These are phyloP conservation scores for Pristionchus japonicus DNA, from an alignment of 2,888 invertebrate genomes.

Conservation along the genomic window DNA sequence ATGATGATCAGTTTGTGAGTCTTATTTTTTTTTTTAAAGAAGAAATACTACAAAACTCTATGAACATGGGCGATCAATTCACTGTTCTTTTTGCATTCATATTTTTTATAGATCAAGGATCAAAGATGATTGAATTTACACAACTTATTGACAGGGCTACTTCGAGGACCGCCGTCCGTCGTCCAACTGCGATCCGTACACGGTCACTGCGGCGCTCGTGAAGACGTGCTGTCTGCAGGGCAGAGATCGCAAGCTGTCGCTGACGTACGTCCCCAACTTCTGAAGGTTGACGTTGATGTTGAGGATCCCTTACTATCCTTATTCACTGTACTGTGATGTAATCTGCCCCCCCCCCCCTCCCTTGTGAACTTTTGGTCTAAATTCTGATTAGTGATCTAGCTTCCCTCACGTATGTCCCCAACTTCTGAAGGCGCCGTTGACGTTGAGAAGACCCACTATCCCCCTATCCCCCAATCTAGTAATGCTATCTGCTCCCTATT, in stretches of 20 bases:
- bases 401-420: too few relatives aligned
- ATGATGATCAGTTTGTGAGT: conserved; percentile 65
- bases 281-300: conserved; percentile 42
- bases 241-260: conserved; percentile 58
- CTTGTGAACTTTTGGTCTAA: too few relatives aligned
- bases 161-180: conserved; percentile 69
- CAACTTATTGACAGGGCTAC: conserved; percentile 65
- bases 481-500: too few relatives aligned
- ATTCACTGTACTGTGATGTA: neutral
- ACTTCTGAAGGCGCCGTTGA: too few relatives aligned
- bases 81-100: too few relatives aligned
- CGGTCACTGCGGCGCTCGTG: conserved; percentile 61
- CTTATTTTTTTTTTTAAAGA: conserved; percentile 78
- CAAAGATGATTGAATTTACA: too few relatives aligned
- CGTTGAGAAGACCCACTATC: too few relatives aligned
- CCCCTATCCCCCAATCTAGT: too few relatives aligned
- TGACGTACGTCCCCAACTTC: conserved; percentile 65
- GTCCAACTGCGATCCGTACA: conserved; percentile 71
- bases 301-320: neutral
- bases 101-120: too few relatives aligned
- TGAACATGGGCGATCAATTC: too few relatives aligned
- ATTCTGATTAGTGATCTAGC: too few relatives aligned
- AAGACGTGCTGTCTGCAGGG: conserved; percentile 65
- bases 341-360: too few relatives aligned
- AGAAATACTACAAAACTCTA: neutral